phyloP scores from a whole-genome alignment of 2,888 invertebrate genomes.

The Philhelius pedissequus region DNA sequence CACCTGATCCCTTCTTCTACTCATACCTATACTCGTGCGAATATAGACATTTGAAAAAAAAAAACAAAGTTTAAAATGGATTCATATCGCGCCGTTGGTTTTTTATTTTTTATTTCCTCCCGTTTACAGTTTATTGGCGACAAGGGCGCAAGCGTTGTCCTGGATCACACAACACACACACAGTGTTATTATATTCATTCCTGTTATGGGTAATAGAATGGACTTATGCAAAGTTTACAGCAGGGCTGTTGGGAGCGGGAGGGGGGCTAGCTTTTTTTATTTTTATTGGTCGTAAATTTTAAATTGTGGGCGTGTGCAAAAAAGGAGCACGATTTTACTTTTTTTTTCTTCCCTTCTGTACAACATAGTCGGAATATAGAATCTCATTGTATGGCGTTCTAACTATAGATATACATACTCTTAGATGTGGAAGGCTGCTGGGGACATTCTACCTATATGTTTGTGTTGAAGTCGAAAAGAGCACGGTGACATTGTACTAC shows the following conservation, averaged over 20 bases:
- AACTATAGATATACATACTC: background rate
- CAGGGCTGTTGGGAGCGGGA: background rate
- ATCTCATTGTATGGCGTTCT: background rate
- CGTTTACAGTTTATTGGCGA: constrained; percentile 56
- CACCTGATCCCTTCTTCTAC: constrained; percentile 23
- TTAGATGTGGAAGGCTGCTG: background rate
- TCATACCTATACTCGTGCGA: constrained; percentile 27
- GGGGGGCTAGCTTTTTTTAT: constrained; percentile 70
- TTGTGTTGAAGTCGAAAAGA: background rate
- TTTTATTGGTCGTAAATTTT: constrained; percentile 76
- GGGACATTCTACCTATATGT: background rate
- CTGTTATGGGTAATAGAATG: constrained; percentile 59
- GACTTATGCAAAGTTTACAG: constrained; percentile 70
- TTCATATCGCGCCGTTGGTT: constrained; percentile 41
- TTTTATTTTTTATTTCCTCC: constrained; percentile 12
- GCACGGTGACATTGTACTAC: constrained; percentile 32
- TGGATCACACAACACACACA: constrained; percentile 32
- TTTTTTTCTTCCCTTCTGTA: background rate
- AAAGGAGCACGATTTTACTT: constrained; percentile 31
- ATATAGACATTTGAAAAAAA: constrained; percentile 34
- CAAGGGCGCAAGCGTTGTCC: constrained; percentile 66
- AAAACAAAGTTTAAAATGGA: constrained; percentile 60
- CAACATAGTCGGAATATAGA: background rate
- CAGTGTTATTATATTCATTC: background rate
- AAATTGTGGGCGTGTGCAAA: constrained; percentile 75